These are phyloP conservation scores for Beris morrisii DNA, from an alignment of 2,888 invertebrate species.

Conservation along the genomic window DNA sequence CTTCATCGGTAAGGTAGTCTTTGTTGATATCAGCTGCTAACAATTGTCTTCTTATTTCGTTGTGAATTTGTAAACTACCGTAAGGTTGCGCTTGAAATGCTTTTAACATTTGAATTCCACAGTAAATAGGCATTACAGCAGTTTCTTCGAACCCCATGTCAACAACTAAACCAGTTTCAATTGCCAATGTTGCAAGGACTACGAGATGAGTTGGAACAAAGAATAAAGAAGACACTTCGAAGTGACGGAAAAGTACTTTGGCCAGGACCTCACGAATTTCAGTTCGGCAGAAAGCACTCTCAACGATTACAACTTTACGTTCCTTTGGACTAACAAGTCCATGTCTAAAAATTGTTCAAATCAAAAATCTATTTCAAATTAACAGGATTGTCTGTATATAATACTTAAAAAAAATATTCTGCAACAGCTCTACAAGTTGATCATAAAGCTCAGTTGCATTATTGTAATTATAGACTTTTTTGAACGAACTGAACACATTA, in stretches of 20 bases:
- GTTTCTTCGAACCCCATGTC: slow-evolving; percentile 88
- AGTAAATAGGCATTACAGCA: slow-evolving; percentile 79
- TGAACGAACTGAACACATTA: slow-evolving; percentile 63
- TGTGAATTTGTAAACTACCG: slow-evolving; percentile 72
- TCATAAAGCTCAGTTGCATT: slow-evolving; percentile 75
- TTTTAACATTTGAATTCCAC: slow-evolving; percentile 81
- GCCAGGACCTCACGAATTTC: slow-evolving; percentile 84
- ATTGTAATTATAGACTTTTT: slow-evolving; percentile 67
- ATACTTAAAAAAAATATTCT: slow-evolving; percentile 85
- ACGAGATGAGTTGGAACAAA: slow-evolving; percentile 87
- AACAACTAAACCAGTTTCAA: slow-evolving; percentile 79
- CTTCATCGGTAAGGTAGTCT: slow-evolving; percentile 57
- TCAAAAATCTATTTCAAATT: slow-evolving; percentile 9
- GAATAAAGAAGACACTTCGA: slow-evolving; percentile 80
- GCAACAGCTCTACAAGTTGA: slow-evolving; percentile 84
- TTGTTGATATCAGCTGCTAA: slow-evolving; percentile 56
- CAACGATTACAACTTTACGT: slow-evolving; percentile 86
- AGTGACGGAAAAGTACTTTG: slow-evolving; percentile 88
- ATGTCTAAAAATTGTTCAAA: slow-evolving; percentile 62
- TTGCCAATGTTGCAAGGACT: slow-evolving; percentile 79
- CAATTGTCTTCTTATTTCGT: slow-evolving; percentile 61
- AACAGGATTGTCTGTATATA: neutral
- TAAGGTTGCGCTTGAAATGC: slow-evolving; percentile 82
- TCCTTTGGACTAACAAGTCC: slow-evolving; percentile 92
- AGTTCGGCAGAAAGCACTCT: slow-evolving; percentile 82